Evolutionary conservation across 2,113 vertebrate species (phyloP).

Genomic region (Orthonyx spaldingii): DNA sequence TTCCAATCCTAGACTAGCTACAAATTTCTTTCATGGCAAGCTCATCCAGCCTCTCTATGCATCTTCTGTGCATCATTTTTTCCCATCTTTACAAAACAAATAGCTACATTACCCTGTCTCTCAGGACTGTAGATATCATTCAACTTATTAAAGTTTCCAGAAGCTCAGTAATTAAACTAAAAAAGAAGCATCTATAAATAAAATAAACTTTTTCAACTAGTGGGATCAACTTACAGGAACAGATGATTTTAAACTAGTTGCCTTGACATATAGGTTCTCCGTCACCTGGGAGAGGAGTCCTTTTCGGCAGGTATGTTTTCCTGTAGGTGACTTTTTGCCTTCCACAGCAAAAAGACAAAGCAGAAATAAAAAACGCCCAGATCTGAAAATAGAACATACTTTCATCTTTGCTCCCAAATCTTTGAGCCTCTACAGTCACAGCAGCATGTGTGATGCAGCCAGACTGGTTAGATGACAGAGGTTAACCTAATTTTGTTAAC

Average conservation of each 20-base stretch:
- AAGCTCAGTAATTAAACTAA: neutral
- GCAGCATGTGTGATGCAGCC: neutral
- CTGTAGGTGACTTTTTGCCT: constrained; percentile 19
- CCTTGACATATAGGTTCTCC: constrained; percentile 56
- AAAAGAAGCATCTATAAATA: neutral
- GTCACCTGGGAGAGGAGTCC: constrained; percentile 54
- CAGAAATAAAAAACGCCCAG: constrained; percentile 43
- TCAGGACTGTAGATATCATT: neutral
- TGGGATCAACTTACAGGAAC: constrained; percentile 65
- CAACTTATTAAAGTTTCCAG: neutral
- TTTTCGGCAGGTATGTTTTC: constrained; percentile 37
- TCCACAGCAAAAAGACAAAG: constrained; percentile 50
- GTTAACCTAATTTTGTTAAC: constrained; percentile 66
- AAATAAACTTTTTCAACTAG: neutral
- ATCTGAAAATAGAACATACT: constrained; percentile 42
- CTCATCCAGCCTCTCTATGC: neutral
- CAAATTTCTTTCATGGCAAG: neutral
- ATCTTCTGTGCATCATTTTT: neutral
- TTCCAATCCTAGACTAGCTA: neutral
- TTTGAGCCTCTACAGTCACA: neutral
- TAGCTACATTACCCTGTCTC: neutral
- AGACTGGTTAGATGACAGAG: constrained; percentile 37
- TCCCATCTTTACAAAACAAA: neutral
- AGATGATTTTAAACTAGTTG: constrained; percentile 58
- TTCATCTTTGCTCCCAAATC: constrained; percentile 24